Evolutionary conservation across 2,888 invertebrate genomes (phyloP).

Genomic region (Latheticus oryzae): DNA sequence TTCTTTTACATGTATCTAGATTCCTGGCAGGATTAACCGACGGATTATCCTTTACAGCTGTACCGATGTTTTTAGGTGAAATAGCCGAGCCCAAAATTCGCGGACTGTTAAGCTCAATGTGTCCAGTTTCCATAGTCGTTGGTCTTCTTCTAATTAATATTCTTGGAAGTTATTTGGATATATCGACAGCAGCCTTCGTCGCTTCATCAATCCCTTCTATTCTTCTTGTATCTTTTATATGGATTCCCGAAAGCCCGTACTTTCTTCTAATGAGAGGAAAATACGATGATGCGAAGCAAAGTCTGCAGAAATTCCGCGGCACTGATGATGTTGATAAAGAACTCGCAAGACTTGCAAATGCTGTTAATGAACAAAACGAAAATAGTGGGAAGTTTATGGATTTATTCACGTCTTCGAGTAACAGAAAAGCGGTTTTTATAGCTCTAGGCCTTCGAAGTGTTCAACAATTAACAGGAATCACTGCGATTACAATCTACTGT

Average conservation of each 20-base stretch:
- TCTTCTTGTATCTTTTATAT: conserved; percentile 65
- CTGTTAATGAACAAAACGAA: conserved; percentile 64
- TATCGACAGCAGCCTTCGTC: conserved; percentile 67
- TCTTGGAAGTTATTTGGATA: conserved; percentile 66
- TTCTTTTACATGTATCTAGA: conserved; percentile 67
- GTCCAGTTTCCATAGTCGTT: conserved; percentile 69
- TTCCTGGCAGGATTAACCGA: conserved; percentile 74
- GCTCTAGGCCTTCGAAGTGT: conserved; percentile 70
- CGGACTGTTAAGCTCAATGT: conserved; percentile 70
- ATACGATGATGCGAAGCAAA: conserved; percentile 65
- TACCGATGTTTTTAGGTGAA: conserved; percentile 73
- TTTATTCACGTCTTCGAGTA: conserved; percentile 69
- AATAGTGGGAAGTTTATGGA: conserved; percentile 70
- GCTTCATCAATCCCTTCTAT: conserved; percentile 65
- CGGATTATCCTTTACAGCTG: conserved; percentile 63
- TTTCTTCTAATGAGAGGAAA: conserved; percentile 63
- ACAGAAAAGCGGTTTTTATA: conserved; percentile 74
- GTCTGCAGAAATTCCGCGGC: conserved; percentile 67
- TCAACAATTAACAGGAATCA: conserved; percentile 72
- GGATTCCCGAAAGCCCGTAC: conserved; percentile 73
- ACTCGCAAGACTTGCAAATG: conserved; percentile 54
- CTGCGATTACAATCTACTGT: conserved; percentile 73
- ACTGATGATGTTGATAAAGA: conserved; percentile 66
- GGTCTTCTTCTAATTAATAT: conserved; percentile 69
- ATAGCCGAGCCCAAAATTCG: conserved; percentile 71